Evolutionary conservation across 1,140 invertebrate species (phyloP), one percentile per base, ranked within the genome.

Genomic region (Ylistrum balloti): DNA sequence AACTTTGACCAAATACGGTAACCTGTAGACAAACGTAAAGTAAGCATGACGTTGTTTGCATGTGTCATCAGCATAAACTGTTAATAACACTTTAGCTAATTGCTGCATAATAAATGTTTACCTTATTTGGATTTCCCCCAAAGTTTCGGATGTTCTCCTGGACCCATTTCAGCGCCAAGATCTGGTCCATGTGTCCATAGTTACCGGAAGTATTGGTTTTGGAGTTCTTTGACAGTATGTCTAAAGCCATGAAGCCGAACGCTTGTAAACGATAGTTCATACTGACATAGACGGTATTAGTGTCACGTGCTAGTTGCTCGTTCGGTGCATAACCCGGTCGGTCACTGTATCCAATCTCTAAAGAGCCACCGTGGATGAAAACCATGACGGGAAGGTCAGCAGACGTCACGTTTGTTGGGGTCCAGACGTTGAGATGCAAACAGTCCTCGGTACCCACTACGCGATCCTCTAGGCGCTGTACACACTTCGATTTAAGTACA

Each of bases 271-370:
- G 97, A 95, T 99, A 99, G 95, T 99, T 98, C 34, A 94, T 90
- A 41, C 88, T 91, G 97, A 99, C 98, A 28, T 98, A 98, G 2
- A 99, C 98, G 89, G 99, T 96, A 86, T 99, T 98, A 22, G 99
- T 97, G 93, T 99, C 98, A 11, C 88, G 85, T 10, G 91, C 91
- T 3, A 94, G 88, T 28, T 88, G 32, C 56, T 86, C 90, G 10
- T 86, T 92, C 22, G 92, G 92, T 41, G 35, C n/a, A 86, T 91
- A 92, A 0, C 33, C n/a, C 0, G 48, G 98, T 98, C 99, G 48
- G 99, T 93, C 89, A 17, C 94, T 97, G 0, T 97, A 97, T 11
- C 97, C 97, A 90, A 97, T 96, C 0, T 97, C 96, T 92, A 98
- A 98, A 0, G 97, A 97, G 0, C 98, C 98, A 0, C 98, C 98